Base-by-base conservation (phyloP, 2,113 vertebrate genomes). In the Acrocephalus kingi region DNA sequence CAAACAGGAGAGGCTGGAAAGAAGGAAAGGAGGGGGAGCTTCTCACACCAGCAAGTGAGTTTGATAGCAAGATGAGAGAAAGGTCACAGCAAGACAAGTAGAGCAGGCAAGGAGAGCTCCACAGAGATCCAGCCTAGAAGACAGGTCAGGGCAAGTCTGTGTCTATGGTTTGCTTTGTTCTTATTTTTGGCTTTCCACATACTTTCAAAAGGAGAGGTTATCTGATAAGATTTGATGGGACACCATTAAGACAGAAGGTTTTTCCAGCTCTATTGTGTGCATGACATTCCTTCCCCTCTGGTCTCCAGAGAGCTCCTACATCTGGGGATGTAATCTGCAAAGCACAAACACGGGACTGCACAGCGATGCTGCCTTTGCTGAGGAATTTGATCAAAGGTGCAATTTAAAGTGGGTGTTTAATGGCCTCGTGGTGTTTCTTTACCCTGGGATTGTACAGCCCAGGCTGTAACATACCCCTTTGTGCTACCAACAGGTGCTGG, bases 181-280 rank as follows among this genome's bases (percentile, higher is more conserved):
- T 96, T 94, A 92, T 95, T 96, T 96, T 94, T 92, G 89, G 86
- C 67, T 94, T 94, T 95, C 73, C 90, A 92, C 93, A 91, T 89
- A 85, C 73, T 88, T 96, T 92, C 92, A 92, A 77, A 94, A 94
- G 74, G 54, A 72, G 84, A 95, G 92, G 93, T 94, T 92, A 97
- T 94, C 83, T 59, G 96, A 95, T 95, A 95, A 92, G 77, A 94
- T 94, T 66, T 89, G 96, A 95, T 95, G 72, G 89, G 96, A 89
- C 96, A 96, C 85, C 76, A 95, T 92, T 94, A 93, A 96, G 82
- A 90, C 86, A 87, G 85, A 93, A 94, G 83, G 85, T 90, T 96
- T 92, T 90, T 91, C 90, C 79, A 97, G 79, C 79, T 89, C 94
- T 87, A 87, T 96, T 97, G 94, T 96, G 90, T 93, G 76, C 83